Evolutionary conservation across 2,888 invertebrate genomes (phyloP).

Genomic region (Leucozona laternaria): DNA sequence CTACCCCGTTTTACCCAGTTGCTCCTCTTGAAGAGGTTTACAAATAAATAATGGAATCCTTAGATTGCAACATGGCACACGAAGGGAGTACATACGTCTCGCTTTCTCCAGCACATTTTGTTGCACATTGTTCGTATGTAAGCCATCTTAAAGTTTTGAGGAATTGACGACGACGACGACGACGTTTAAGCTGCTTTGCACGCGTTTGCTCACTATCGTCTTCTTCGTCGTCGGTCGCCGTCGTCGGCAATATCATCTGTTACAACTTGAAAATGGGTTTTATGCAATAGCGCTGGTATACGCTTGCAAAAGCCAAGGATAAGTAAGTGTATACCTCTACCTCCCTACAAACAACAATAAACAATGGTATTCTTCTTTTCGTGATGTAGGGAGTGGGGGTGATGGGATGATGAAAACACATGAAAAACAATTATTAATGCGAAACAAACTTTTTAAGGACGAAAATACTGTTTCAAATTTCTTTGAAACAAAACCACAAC

Average conservation of each 20-base stretch:
- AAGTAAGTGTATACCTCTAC: slow-evolving; percentile 2
- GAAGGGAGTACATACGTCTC: slow-evolving; percentile 33
- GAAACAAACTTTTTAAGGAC: neutral
- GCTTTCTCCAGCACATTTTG: slow-evolving; percentile 40
- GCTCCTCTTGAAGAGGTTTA: slow-evolving; percentile 51
- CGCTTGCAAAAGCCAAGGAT: slow-evolving; percentile 32
- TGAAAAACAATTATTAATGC: neutral
- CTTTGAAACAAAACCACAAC: neutral
- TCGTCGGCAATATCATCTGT: slow-evolving; percentile 56
- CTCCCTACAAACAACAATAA: slow-evolving; percentile 34
- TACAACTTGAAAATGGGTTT: slow-evolving; percentile 66
- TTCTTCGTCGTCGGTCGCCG: slow-evolving; percentile 10
- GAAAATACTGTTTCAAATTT: neutral
- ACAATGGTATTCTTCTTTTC: slow-evolving; percentile 35
- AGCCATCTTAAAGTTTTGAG: slow-evolving; percentile 50
- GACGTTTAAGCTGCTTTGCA: slow-evolving; percentile 49
- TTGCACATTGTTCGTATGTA: slow-evolving; percentile 4
- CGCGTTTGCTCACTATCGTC: slow-evolving; percentile 43
- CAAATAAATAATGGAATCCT: slow-evolving; percentile 73
- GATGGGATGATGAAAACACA: neutral
- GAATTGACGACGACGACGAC: slow-evolving; percentile 34
- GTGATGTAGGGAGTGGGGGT: neutral
- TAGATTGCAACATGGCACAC: slow-evolving; percentile 70
- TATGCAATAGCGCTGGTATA: slow-evolving; percentile 55
- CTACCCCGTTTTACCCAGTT: neutral